Evolutionary conservation across 2,888 invertebrate species (phyloP).

Genomic region (Sturmia bella): DNA sequence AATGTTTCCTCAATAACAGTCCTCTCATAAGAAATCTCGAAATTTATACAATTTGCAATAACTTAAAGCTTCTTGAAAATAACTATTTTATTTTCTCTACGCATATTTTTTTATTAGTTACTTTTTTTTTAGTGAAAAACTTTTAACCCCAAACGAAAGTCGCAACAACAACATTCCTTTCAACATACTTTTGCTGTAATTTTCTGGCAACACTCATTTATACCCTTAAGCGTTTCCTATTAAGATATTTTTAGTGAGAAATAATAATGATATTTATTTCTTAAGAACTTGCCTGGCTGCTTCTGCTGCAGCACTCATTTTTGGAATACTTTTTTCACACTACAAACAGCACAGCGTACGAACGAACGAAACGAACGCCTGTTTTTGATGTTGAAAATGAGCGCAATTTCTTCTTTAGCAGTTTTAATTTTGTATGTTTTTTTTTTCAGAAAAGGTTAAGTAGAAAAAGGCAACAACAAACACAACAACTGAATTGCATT

Average conservation of each 20-base stretch:
- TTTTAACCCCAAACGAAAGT: neutral
- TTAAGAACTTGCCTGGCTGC: conserved; percentile 30
- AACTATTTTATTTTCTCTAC: no score
- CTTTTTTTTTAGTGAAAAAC: neutral
- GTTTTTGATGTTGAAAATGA: conserved; percentile 54
- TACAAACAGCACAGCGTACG: conserved; percentile 24
- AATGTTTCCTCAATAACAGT: no score
- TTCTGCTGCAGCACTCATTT: conserved; percentile 19
- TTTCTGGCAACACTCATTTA: conserved; percentile 40
- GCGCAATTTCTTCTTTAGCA: conserved; percentile 16
- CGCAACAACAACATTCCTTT: neutral
- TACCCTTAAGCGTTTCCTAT: conserved; percentile 62
- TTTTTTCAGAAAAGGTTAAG: conserved; percentile 36
- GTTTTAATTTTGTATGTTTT: neutral
- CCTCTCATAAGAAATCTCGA: no score
- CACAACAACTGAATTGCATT: conserved; percentile 3
- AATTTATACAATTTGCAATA: no score
- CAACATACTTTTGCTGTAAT: neutral
- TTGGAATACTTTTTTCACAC: conserved; percentile 5
- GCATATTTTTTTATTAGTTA: no score
- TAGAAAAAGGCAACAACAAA: conserved; percentile 10
- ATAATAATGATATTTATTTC: conserved; percentile 68
- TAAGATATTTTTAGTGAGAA: conserved; percentile 62
- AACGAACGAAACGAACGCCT: conserved; percentile 1
- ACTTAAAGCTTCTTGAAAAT: no score